A percentile compares a stretch with the other conserved stretches of the same genome.
Evolutionary conservation across 2,113 vertebrate species (phyloP).

Genomic region (Camarhynchus parvulus): DNA sequence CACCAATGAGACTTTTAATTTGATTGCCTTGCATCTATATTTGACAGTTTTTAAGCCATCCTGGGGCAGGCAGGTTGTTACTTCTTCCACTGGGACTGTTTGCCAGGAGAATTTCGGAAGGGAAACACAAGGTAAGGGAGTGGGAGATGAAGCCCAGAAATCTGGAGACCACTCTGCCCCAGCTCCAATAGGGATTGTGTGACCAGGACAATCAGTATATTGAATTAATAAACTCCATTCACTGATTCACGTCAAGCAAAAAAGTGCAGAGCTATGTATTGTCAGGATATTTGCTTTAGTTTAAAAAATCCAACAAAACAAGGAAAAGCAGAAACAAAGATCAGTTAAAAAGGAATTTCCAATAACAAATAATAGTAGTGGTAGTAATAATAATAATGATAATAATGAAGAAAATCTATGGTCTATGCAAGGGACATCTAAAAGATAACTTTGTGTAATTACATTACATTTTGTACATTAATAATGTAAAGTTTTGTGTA

Average conservation of each 20-base stretch:
- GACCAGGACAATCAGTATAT: not conserved
- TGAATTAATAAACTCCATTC: not conserved
- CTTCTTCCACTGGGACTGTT: not conserved
- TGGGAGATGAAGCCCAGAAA: not conserved
- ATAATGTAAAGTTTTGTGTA: not conserved
- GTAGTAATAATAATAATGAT: not conserved
- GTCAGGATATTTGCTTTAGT: not conserved
- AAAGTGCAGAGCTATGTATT: not conserved
- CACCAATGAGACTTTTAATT: not conserved
- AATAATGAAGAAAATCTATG: not conserved
- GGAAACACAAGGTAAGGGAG: not conserved
- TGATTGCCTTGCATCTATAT: not conserved
- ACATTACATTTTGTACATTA: no score
- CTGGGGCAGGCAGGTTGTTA: not conserved
- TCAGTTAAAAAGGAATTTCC: not conserved
- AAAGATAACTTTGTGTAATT: not conserved
- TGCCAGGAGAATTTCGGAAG: conserved; percentile 4
- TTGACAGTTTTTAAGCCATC: not conserved
- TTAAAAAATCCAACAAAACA: not conserved
- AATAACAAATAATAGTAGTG: not conserved
- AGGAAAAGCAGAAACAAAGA: not conserved
- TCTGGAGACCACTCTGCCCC: not conserved
- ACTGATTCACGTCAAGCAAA: not conserved
- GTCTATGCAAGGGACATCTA: not conserved
- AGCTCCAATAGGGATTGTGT: not conserved